phyloP scores from a whole-genome alignment of 2,113 vertebrate species.

The Nothobranchius kuhntae region DNA sequence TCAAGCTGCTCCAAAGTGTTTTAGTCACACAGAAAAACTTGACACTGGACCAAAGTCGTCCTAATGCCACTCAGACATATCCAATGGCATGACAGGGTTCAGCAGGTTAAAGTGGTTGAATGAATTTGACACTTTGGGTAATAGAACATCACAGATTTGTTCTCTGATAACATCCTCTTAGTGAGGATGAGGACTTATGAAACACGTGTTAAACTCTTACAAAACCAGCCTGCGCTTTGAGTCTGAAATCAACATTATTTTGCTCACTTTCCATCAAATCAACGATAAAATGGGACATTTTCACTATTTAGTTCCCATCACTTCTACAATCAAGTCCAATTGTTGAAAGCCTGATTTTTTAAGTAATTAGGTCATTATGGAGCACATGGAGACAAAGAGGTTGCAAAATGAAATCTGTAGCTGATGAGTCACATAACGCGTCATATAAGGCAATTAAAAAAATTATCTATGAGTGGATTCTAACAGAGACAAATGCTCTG shows the following conservation, averaged over 20 bases:
- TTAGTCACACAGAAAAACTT: constrained; percentile 24
- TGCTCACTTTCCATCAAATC: not conserved
- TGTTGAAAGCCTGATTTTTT: not conserved
- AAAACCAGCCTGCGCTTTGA: not conserved
- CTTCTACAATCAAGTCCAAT: not conserved
- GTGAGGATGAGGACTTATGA: too few species aligned
- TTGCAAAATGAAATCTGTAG: constrained; percentile 10
- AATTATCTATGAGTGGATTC: not conserved
- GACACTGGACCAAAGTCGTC: constrained; percentile 7
- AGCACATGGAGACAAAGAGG: not conserved
- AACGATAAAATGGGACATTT: not conserved
- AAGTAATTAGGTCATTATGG: constrained; percentile 7
- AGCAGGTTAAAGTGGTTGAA: constrained; percentile 34
- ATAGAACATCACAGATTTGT: constrained; percentile 2
- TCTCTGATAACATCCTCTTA: not conserved
- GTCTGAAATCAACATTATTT: not conserved
- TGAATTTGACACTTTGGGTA: constrained; percentile 16
- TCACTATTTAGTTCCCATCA: not conserved
- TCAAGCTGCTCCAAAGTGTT: constrained; percentile 29
- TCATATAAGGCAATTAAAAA: constrained; percentile 25
- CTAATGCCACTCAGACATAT: constrained; percentile 26
- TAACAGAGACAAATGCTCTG: not conserved
- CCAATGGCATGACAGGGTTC: constrained; percentile 28
- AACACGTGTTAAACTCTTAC: not conserved
- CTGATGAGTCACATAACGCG: constrained; percentile 7